Percentiles rank a stretch among this genome's conserved stretches.
phyloP scores from a whole-genome alignment of 2,113 vertebrate species.

The Solea solea region DNA sequence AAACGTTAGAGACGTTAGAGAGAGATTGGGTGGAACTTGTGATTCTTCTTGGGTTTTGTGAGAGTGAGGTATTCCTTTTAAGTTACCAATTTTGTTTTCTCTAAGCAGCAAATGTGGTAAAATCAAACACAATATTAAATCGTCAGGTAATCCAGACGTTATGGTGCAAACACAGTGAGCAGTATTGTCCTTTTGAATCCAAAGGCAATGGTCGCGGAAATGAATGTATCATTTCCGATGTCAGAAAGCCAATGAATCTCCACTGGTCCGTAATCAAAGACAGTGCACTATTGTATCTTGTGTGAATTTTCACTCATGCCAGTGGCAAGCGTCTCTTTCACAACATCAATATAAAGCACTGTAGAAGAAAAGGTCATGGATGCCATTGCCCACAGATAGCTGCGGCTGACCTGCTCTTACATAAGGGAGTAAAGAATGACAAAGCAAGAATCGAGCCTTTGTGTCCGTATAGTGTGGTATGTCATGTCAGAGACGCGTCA shows the following conservation, averaged over 20 bases:
- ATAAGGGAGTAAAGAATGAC: constrained; percentile 43
- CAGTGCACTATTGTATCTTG: constrained; percentile 50
- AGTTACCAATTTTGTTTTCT: too few relatives aligned
- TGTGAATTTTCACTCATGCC: constrained; percentile 27
- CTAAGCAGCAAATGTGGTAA: too few relatives aligned
- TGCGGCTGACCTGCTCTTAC: constrained; percentile 57
- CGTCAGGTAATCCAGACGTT: too few relatives aligned
- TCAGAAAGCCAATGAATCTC: neutral
- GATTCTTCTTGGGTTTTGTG: too few relatives aligned
- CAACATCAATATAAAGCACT: constrained; percentile 51
- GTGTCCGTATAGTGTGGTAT: constrained; percentile 40
- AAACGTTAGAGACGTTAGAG: too few relatives aligned
- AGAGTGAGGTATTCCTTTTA: too few relatives aligned
- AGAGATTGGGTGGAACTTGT: too few relatives aligned
- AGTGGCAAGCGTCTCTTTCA: constrained; percentile 46
- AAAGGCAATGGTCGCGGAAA: neutral
- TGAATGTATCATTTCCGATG: neutral
- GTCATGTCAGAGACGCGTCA: constrained; percentile 33
- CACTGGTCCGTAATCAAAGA: neutral
- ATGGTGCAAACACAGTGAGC: neutral
- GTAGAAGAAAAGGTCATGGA: constrained; percentile 59
- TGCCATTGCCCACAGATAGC: constrained; percentile 50
- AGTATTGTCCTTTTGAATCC: neutral
- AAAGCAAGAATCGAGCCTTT: constrained; percentile 68
- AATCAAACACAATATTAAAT: too few relatives aligned